These are phyloP conservation scores for Calidris pygmaea DNA, from an alignment of 2,113 vertebrate species.

Conservation along the genomic window DNA sequence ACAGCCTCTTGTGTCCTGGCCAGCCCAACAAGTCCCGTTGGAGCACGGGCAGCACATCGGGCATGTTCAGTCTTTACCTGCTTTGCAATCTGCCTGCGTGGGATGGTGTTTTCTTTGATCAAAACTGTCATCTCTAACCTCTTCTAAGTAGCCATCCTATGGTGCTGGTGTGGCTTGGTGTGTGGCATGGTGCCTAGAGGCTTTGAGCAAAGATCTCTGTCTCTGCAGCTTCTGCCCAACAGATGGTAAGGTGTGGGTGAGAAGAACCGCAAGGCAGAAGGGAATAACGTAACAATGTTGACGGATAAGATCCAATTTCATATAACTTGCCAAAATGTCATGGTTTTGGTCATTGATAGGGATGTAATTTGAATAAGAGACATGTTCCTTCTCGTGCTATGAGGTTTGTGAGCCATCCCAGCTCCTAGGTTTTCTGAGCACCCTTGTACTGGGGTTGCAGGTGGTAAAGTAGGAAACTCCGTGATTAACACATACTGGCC, in stretches of 20 bases:
- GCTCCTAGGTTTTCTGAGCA: not conserved
- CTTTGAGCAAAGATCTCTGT: not conserved
- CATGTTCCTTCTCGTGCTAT: not conserved
- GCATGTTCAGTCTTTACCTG: not conserved
- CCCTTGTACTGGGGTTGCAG: not conserved
- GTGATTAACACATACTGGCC: not conserved
- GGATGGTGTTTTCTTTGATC: not conserved
- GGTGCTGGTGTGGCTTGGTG: not conserved
- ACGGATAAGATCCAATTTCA: not conserved
- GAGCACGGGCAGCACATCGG: rapidly evolving
- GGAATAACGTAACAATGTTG: not conserved
- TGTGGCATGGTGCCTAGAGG: not conserved
- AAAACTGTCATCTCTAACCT: not conserved
- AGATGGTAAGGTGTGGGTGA: not conserved
- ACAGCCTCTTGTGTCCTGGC: not conserved
- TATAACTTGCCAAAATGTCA: not conserved
- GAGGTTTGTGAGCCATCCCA: not conserved
- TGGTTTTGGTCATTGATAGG: not conserved
- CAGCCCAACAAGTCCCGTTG: not conserved
- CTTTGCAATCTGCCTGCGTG: not conserved
- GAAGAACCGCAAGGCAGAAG: not conserved
- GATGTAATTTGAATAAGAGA: not conserved
- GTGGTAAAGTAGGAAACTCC: not conserved
- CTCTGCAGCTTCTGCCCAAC: not conserved
- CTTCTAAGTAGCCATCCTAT: not conserved